Evolutionary conservation across 2,113 vertebrate species (phyloP), one percentile per base, ranked within the genome.

Genomic region (Atractosteus spatula): DNA sequence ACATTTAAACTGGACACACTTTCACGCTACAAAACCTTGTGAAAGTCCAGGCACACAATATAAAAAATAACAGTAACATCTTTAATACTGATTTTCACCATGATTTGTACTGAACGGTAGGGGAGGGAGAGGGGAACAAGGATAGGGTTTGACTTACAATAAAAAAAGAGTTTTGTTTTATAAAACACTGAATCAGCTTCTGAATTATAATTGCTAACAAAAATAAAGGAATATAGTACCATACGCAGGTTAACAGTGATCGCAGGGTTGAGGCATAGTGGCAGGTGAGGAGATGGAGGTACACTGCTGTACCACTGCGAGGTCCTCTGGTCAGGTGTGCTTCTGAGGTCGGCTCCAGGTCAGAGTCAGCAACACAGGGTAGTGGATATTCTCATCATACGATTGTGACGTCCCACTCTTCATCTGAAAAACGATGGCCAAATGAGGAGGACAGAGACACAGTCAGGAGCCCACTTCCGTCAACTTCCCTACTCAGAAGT

Each of bases 371-470:
- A 98, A 94, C 83, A 95, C 80, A 66, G 97, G 97, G 75, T 97
- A 99, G 89, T 99, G 97, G 84, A 99, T 92, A 77, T 98, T 95
- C 85, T 96, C 94, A 42, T 99, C 96, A 45, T 98, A 99, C 3
- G 81, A 81, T 45, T 92, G 92, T 67, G 90, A 94, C 71, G 91
- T 94, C 83, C 95, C 94, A 51, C 88, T 90, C 89, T 93, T 93
- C 92, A 99, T 91, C 97, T 99, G 92, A 90, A 94, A 93, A 42
- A 73, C 67, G 6, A 82, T 55, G 78, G 5, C 29, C 29, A 29
- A 29, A 29, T 29, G 42, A 16, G 10, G 77, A 29, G 77, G 7
- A 71, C 29, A 44, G 41, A 44, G n/a, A 8, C 8, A 57, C 29
- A 45, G 57, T 10, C 8, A 17, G 29, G 43, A 63, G 17, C 16